These are phyloP conservation scores for Astreopora myriophthalma DNA, from an alignment of 64 coral and sea anemone genomes.

Conservation along the genomic window DNA sequence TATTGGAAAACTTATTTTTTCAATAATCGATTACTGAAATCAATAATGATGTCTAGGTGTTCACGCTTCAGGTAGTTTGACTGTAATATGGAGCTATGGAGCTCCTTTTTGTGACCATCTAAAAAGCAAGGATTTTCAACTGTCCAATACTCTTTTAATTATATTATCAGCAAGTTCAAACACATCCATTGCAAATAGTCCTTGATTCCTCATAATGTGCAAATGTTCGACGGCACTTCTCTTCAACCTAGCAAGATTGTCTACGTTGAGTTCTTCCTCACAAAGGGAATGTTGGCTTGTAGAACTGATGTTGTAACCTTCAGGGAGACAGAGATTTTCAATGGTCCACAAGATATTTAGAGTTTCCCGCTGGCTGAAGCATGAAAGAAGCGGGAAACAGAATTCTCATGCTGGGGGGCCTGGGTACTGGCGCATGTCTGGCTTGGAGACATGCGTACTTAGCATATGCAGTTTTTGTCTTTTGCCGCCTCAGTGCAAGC, in stretches of 20 bases:
- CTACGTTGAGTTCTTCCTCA: slow-evolving; percentile 22
- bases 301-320: slow-evolving; percentile 36
- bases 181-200: slow-evolving; percentile 42
- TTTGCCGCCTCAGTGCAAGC: no score
- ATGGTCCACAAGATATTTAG: background rate
- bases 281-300: slow-evolving; percentile 50
- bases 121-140: background rate
- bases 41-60: no score
- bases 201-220: slow-evolving; percentile 45
- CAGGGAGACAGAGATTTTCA: slow-evolving; percentile 47
- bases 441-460: no score
- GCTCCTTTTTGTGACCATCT: background rate
- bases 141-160: slow-evolving; percentile 2
- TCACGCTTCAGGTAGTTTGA: no score
- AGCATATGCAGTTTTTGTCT: no score
- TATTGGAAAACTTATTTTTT: no score
- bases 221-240: slow-evolving; percentile 27
- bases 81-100: no score
- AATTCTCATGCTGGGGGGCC: no score
- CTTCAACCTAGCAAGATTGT: slow-evolving; percentile 19
- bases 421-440: no score
- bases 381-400: no score
- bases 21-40: no score
- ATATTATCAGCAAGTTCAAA: background rate
- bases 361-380: no score